These are phyloP conservation scores for Myripristis murdjan DNA, from an alignment of 2,797 vertebrate species.

Conservation along the genomic window DNA sequence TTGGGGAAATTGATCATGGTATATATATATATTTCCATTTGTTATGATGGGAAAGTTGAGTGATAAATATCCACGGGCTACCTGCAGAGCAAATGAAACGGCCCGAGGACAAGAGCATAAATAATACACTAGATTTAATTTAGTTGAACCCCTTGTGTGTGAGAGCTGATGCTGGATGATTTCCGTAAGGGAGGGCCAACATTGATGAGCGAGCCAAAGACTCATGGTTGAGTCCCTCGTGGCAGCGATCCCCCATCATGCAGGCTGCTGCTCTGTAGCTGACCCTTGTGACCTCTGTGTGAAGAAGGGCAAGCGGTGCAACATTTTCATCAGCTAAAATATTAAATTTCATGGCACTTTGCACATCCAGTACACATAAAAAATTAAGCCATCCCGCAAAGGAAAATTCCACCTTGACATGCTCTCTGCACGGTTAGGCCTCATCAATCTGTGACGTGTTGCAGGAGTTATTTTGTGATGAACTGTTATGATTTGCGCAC, in stretches of 20 bases:
- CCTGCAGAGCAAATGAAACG: constrained; percentile 66
- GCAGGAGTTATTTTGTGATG: too few relatives aligned
- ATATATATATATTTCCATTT: constrained; percentile 54
- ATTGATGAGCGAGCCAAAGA: background rate
- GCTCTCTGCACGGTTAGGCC: too few relatives aligned
- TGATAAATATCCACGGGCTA: constrained; percentile 51
- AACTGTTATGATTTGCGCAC: too few relatives aligned
- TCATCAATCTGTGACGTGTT: too few relatives aligned
- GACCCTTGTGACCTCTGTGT: constrained; percentile 29
- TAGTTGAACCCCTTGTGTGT: constrained; percentile 31
- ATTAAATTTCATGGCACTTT: too few relatives aligned
- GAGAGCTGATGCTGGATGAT: constrained; percentile 51
- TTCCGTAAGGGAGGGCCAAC: constrained; percentile 43
- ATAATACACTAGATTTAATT: constrained; percentile 65
- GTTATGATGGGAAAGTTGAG: constrained; percentile 63
- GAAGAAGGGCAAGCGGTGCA: too few relatives aligned
- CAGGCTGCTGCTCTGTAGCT: background rate
- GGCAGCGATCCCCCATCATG: constrained; percentile 5
- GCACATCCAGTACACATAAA: too few relatives aligned
- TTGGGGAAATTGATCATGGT: constrained; percentile 56
- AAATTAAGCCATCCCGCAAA: too few relatives aligned
- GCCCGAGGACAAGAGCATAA: constrained; percentile 56
- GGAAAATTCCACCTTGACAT: too few relatives aligned
- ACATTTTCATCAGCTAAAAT: too few relatives aligned
- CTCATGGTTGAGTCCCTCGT: too few relatives aligned